A percentile compares a stretch with the other conserved stretches of the same genome.
Evolutionary conservation across 2,113 vertebrate genomes (phyloP).

Genomic region (Scalopus aquaticus): DNA sequence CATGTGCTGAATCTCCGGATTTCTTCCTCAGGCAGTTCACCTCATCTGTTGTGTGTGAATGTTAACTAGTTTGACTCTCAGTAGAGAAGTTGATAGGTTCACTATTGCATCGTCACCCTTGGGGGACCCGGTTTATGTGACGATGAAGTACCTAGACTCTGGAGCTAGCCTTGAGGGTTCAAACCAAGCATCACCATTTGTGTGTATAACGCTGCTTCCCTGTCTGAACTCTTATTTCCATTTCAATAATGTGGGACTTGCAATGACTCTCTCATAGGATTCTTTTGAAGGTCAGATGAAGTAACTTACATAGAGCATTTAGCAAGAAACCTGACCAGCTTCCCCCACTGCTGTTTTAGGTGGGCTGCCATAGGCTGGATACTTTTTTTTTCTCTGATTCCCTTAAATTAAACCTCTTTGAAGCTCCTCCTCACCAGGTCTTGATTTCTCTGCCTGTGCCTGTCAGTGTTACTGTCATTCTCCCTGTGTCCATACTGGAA

Average conservation of each 20-base stretch:
- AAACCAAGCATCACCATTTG: neutral
- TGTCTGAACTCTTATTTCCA: neutral
- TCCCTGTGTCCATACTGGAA: neutral
- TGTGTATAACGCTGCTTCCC: neutral
- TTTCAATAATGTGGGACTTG: neutral
- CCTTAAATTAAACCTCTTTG: neutral
- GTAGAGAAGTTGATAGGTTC: neutral
- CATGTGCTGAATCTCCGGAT: neutral
- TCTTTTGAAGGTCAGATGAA: neutral
- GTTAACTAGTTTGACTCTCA: neutral
- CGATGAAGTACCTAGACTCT: neutral
- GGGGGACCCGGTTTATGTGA: neutral
- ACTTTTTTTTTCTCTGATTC: neutral
- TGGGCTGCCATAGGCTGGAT: too few species aligned
- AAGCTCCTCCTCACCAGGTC: neutral
- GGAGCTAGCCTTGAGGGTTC: neutral
- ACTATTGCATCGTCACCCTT: neutral
- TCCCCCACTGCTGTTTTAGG: too few species aligned
- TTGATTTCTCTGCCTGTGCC: neutral
- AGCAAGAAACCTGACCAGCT: neutral
- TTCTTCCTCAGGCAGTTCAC: neutral
- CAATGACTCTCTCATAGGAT: neutral
- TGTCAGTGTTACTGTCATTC: neutral
- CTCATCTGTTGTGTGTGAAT: neutral
- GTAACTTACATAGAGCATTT: neutral